These are phyloP conservation scores for Nixonia krombeini DNA, from an alignment of 1,140 invertebrate species.

Conservation along the genomic window DNA sequence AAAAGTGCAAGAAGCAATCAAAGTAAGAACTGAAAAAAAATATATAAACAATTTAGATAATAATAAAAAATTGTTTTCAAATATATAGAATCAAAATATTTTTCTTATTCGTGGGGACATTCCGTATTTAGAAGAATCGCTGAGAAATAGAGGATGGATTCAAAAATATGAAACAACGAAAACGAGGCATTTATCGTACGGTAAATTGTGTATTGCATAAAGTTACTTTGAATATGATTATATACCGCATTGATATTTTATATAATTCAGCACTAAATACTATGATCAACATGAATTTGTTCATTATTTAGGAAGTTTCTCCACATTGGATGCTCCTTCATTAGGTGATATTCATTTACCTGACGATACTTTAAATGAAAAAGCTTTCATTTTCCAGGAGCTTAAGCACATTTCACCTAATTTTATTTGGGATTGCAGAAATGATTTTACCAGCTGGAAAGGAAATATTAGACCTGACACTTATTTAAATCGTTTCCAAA, in stretches of 20 bases:
- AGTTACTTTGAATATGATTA: too few relatives aligned
- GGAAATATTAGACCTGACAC: conserved; percentile 45
- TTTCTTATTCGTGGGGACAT: conserved; percentile 63
- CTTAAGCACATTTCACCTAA: conserved; percentile 53
- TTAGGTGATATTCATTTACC: conserved; percentile 53
- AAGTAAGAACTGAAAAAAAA: not conserved
- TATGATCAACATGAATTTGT: not conserved
- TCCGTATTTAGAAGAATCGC: conserved; percentile 58
- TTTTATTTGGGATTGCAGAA: conserved; percentile 66
- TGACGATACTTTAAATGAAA: conserved; percentile 59
- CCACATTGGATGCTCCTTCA: conserved; percentile 53
- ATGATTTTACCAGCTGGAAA: conserved; percentile 64
- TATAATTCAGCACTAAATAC: conserved; percentile 7
- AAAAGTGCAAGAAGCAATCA: not conserved
- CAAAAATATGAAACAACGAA: conserved; percentile 62
- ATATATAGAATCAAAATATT: conserved; percentile 56
- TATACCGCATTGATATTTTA: too few relatives aligned
- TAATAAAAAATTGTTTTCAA: not conserved
- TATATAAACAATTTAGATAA: not conserved
- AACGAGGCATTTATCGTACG: conserved; percentile 61
- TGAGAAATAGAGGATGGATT: conserved; percentile 60
- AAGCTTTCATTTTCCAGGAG: conserved; percentile 55
- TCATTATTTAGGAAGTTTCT: conserved; percentile 44
- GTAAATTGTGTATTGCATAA: too few relatives aligned
- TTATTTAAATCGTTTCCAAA: conserved; percentile 59